Conservation (phyloP, 2,113 vertebrate species). For the Scortum barcoo region DNA sequence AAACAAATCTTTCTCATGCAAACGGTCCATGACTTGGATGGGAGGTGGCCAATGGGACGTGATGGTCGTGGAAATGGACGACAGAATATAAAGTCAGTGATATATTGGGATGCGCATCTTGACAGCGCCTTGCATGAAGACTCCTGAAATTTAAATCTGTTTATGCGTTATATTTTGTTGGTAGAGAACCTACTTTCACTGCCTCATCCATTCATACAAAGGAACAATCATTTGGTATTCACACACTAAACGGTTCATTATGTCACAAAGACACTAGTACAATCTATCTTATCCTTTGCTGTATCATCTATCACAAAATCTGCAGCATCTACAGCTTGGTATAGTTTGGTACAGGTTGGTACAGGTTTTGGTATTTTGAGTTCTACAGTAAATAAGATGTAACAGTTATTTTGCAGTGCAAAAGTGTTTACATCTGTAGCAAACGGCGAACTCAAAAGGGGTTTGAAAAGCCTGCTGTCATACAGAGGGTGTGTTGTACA, state of each 20-base stretch:
- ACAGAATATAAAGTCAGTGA: neutral
- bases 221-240: neutral
- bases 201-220: neutral
- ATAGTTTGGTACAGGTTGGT: too few species aligned
- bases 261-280: neutral
- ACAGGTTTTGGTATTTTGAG: neutral
- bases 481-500: neutral
- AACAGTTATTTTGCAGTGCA: neutral
- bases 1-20: neutral
- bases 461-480: neutral
- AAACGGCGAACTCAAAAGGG: too few species aligned
- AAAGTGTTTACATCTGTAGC: neutral
- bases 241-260: neutral
- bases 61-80: neutral
- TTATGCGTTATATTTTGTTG: neutral
- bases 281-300: neutral
- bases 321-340: neutral
- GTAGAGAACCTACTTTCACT: slow-evolving; percentile 3
- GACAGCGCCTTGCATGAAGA: neutral
- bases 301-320: neutral
- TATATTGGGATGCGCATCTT: neutral
- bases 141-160: neutral
- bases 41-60: neutral
- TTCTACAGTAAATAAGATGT: neutral
- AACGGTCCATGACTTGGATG: neutral